Evolutionary conservation across 1,140 invertebrate species (phyloP).

Genomic region (Artemia franciscana): DNA sequence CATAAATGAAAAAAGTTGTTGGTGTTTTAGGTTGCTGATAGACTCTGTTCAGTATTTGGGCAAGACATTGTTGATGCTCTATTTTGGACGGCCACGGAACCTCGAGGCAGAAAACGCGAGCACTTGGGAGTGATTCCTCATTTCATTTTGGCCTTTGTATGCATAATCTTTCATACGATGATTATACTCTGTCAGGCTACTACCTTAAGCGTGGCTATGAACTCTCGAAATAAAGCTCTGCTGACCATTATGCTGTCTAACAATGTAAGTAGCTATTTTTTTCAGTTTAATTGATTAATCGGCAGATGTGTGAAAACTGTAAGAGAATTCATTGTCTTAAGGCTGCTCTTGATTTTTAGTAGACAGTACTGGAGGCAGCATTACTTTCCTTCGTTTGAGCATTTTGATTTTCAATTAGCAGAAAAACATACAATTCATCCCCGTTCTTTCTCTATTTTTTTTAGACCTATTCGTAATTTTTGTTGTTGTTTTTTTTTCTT

Average conservation of each 20-base stretch:
- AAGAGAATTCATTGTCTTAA: too few relatives aligned
- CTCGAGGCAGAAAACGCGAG: constrained; percentile 47
- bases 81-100: constrained; percentile 92
- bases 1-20: too few relatives aligned
- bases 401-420: too few relatives aligned
- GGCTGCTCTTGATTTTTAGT: too few relatives aligned
- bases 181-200: constrained; percentile 84
- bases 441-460: too few relatives aligned
- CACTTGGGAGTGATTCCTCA: constrained; percentile 70
- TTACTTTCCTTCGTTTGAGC: neutral
- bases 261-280: constrained; percentile 52
- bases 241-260: constrained; percentile 99
- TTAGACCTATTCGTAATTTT: too few relatives aligned
- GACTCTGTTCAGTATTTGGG: constrained; percentile 86
- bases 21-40: constrained; percentile 51
- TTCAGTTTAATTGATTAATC: neutral
- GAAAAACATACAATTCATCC: too few relatives aligned
- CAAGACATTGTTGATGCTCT: constrained; percentile 89
- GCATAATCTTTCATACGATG: constrained; percentile 85
- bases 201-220: constrained; percentile 93
- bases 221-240: constrained; percentile 91
- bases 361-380: too few relatives aligned
- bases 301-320: neutral
- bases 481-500: too few relatives aligned
- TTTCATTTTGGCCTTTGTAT: constrained; percentile 62